Evolutionary conservation across 1,140 invertebrate species (phyloP).

Genomic region (Meloidogyne floridensis): DNA sequence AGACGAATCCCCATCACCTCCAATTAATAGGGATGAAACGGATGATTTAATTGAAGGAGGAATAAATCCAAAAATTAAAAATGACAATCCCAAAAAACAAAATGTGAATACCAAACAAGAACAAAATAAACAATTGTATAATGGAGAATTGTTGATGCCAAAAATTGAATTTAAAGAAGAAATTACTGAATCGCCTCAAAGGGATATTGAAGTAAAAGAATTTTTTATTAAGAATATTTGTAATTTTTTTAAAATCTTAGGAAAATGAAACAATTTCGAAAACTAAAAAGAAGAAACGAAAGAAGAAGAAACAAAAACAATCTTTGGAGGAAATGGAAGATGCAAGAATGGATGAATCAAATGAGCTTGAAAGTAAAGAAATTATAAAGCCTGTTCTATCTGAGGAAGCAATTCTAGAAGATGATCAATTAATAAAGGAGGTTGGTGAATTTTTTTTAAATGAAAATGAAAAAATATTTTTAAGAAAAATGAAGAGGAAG

Average conservation of each 20-base stretch:
- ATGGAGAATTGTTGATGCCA: slow-evolving; percentile 11
- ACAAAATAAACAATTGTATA: slow-evolving; percentile 4
- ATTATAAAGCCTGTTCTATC: background rate
- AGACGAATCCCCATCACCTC: slow-evolving; percentile 27
- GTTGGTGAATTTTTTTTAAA: background rate
- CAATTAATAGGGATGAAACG: slow-evolving; percentile 27
- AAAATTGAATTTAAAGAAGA: background rate
- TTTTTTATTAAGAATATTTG: background rate
- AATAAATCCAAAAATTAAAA: no score
- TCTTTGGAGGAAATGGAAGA: no score
- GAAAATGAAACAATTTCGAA: background rate
- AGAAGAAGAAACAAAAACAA: slow-evolving; percentile 25
- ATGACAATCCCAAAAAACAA: no score
- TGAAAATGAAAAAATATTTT: background rate
- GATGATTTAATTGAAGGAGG: background rate
- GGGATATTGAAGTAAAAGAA: no score
- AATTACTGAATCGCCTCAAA: no score
- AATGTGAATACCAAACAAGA: background rate
- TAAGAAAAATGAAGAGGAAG: background rate
- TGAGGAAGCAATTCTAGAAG: background rate
- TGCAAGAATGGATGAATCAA: background rate
- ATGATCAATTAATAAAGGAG: background rate
- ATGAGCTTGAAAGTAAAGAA: background rate
- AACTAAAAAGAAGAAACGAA: slow-evolving; percentile 27
- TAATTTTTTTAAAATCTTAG: background rate